phyloP scores from a whole-genome alignment of 1,140 invertebrate species.

The Halotydeus destructor region DNA sequence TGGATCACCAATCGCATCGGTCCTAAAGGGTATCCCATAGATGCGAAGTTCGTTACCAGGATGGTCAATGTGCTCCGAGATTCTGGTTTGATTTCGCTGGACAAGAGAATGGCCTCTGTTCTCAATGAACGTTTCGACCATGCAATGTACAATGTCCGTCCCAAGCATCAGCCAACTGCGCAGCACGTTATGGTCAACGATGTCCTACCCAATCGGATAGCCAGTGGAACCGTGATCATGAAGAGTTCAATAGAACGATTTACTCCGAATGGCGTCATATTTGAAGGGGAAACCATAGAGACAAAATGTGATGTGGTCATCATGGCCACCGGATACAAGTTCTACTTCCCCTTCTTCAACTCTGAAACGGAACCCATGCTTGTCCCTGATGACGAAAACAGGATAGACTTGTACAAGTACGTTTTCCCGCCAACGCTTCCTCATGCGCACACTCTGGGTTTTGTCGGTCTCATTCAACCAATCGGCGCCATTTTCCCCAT shows the following conservation, averaged over 20 bases:
- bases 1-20: slow-evolving; percentile 28
- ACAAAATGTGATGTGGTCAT: slow-evolving; percentile 3
- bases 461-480: slow-evolving; percentile 32
- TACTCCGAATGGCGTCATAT: slow-evolving; percentile 22
- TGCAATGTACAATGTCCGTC: slow-evolving; percentile 26
- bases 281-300: slow-evolving; percentile 18
- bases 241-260: slow-evolving; percentile 25
- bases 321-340: slow-evolving; percentile 11
- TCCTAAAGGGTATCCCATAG: slow-evolving; percentile 22
- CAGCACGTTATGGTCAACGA: slow-evolving; percentile 35
- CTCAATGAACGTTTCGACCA: slow-evolving; percentile 27
- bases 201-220: slow-evolving; percentile 29
- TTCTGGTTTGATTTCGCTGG: neutral
- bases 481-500: slow-evolving; percentile 30
- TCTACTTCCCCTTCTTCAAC: slow-evolving; percentile 25
- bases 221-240: slow-evolving; percentile 26
- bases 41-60: slow-evolving; percentile 13
- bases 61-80: too few relatives aligned
- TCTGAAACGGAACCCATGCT: slow-evolving; percentile 19
- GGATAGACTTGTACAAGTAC: slow-evolving; percentile 13
- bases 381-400: slow-evolving; percentile 11
- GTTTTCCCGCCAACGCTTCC: slow-evolving; percentile 7
- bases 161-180: slow-evolving; percentile 24
- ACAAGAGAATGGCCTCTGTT: slow-evolving; percentile 18
- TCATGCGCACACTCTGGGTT: slow-evolving; percentile 23